Conservation (phyloP, 2,888 invertebrate species). For the Microctonus hyperodae region DNA sequence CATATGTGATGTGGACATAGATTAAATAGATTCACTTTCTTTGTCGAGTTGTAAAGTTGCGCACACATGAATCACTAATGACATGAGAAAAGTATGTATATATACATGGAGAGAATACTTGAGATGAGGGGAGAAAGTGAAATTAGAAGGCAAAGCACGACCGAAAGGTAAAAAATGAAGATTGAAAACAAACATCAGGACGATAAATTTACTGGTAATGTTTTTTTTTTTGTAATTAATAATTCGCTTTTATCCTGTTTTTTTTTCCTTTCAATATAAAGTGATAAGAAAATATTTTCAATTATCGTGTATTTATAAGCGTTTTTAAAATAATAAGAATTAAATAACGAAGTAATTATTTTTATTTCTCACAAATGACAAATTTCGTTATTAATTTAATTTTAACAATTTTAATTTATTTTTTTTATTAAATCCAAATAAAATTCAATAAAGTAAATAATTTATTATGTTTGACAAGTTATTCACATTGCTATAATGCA, state of each 20-base stretch:
- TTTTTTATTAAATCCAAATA: too few species aligned
- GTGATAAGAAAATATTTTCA: too few species aligned
- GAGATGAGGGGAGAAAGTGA: background rate
- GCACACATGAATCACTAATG: background rate
- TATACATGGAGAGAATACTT: background rate
- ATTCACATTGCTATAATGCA: background rate
- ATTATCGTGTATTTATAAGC: too few species aligned
- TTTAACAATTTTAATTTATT: too few species aligned
- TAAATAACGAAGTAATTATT: too few species aligned
- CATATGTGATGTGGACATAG: background rate
- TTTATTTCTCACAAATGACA: too few species aligned
- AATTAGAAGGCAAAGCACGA: background rate
- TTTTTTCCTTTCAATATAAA: too few species aligned
- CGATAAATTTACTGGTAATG: background rate
- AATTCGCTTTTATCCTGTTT: too few species aligned
- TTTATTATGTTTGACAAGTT: background rate
- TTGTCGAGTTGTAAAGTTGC: background rate
- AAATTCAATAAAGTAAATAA: too few species aligned
- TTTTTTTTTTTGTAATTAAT: background rate
- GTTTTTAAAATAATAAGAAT: too few species aligned
- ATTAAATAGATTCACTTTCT: constrained; percentile 17
- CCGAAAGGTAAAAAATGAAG: background rate
- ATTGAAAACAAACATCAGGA: background rate
- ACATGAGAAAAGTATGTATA: background rate
- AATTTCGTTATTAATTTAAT: too few species aligned